Conservation (phyloP, 2,888 invertebrate species). For the Corythucha ciliata region DNA sequence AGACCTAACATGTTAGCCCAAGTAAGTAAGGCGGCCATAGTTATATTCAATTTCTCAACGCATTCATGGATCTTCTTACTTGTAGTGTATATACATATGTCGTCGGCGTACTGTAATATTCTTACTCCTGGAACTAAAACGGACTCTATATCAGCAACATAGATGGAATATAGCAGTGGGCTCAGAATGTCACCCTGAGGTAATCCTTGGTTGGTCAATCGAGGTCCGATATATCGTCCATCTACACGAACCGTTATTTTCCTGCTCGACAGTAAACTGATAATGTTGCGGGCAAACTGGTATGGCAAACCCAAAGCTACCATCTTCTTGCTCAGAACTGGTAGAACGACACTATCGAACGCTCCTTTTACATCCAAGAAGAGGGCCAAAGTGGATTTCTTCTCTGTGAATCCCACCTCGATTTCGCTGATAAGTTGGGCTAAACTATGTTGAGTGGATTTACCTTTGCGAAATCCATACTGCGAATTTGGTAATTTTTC, state of each 20-base stretch:
- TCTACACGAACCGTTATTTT: slow-evolving; percentile 7
- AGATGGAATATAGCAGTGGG: slow-evolving; percentile 19
- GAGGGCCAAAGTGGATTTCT: slow-evolving; percentile 13
- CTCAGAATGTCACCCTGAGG: slow-evolving; percentile 12
- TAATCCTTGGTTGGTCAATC: slow-evolving; percentile 3
- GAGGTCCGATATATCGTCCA: slow-evolving; percentile 3
- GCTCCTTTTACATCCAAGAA: slow-evolving; percentile 23
- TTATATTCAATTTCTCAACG: not conserved
- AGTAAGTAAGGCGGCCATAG: too few relatives aligned
- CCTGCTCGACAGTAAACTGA: not conserved
- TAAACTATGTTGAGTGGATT: slow-evolving; percentile 18
- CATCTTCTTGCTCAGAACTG: slow-evolving; percentile 12
- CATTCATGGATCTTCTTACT: slow-evolving; percentile 10
- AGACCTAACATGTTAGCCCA: too few relatives aligned
- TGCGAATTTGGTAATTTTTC: slow-evolving; percentile 18
- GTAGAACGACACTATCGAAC: slow-evolving; percentile 20
- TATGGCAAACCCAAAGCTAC: not conserved
- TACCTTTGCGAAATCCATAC: slow-evolving; percentile 21
- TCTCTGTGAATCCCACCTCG: slow-evolving; percentile 10
- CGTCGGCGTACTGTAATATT: slow-evolving; percentile 24
- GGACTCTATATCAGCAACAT: not conserved
- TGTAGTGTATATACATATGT: slow-evolving; percentile 17
- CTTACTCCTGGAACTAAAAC: not conserved
- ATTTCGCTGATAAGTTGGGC: slow-evolving; percentile 8
- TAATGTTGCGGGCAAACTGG: not conserved